These are phyloP conservation scores for Albula glossodonta DNA, from an alignment of 2,113 vertebrate genomes.

Conservation along the genomic window DNA sequence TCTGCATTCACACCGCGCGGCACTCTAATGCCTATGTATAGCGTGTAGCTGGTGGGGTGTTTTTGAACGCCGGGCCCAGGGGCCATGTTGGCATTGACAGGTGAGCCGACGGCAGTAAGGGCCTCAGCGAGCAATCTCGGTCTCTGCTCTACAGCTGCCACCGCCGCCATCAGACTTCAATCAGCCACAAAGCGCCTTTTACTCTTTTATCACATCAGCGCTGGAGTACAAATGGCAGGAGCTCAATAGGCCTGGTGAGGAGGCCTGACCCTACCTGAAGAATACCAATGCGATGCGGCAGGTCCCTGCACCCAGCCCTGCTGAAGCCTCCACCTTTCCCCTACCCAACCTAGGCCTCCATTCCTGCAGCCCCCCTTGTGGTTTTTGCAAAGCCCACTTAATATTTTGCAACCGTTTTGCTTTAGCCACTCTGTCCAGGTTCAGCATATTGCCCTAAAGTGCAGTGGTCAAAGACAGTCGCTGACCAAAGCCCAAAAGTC, in stretches of 20 bases:
- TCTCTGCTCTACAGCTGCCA: conserved; percentile 50
- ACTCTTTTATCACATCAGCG: conserved; percentile 65
- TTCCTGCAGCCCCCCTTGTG: too few relatives aligned
- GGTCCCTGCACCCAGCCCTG: background rate
- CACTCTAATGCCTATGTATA: too few relatives aligned
- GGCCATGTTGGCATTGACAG: conserved; percentile 45
- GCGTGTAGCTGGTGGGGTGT: too few relatives aligned
- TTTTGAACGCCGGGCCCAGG: background rate
- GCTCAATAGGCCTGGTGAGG: conserved; percentile 55
- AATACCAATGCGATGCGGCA: conserved; percentile 57
- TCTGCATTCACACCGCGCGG: too few relatives aligned
- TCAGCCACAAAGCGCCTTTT: conserved; percentile 61
- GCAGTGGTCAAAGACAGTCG: too few relatives aligned
- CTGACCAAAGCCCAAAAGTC: too few relatives aligned
- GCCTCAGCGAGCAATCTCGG: conserved; percentile 21
- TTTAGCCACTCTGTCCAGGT: too few relatives aligned
- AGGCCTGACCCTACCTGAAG: conserved; percentile 35
- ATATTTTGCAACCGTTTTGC: too few relatives aligned
- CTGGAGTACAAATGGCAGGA: conserved; percentile 57
- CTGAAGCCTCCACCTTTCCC: too few relatives aligned
- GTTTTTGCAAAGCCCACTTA: too few relatives aligned
- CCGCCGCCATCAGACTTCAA: conserved; percentile 63
- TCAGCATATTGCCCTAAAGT: too few relatives aligned
- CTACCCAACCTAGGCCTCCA: too few relatives aligned
- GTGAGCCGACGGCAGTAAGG: conserved; percentile 40